Percentiles rank a stretch among this genome's conserved stretches.
Evolutionary conservation across 2,888 invertebrate species (phyloP).

Genomic region (Sarcophaga caerulescens): DNA sequence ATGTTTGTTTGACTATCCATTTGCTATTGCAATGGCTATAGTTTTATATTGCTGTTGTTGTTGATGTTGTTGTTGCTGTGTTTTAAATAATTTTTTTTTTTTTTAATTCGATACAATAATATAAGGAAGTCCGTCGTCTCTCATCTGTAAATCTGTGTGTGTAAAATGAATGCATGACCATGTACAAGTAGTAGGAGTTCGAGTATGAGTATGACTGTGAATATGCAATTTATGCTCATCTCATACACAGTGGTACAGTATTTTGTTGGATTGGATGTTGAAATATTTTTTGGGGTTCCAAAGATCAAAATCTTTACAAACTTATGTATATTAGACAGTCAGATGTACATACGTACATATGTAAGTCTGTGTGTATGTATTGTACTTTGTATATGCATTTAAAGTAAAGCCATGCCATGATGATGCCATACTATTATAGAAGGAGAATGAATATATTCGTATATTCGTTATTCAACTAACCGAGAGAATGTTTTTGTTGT

Average conservation of each 20-base stretch:
- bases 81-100: not conserved
- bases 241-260: too few species aligned
- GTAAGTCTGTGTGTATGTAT: not conserved
- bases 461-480: slow-evolving; percentile 19
- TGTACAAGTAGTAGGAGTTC: not conserved
- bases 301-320: slow-evolving; percentile 34
- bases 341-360: not conserved
- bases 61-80: slow-evolving; percentile 20
- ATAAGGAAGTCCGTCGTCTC: not conserved
- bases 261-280: too few species aligned
- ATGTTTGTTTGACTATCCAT: not conserved
- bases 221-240: slow-evolving; percentile 7
- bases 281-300: slow-evolving; percentile 40
- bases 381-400: not conserved
- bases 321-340: not conserved
- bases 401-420: too few species aligned
- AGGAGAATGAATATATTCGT: not conserved
- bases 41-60: not conserved
- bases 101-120: slow-evolving; percentile 51
- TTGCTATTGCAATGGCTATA: slow-evolving; percentile 11
- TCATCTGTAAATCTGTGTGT: too few species aligned
- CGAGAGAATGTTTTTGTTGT: slow-evolving; percentile 37
- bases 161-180: not conserved
- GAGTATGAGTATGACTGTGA: slow-evolving; percentile 1
- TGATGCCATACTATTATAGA: too few species aligned